phyloP scores from a whole-genome alignment of 2,113 vertebrate genomes.

The Erpornis zantholeuca region DNA sequence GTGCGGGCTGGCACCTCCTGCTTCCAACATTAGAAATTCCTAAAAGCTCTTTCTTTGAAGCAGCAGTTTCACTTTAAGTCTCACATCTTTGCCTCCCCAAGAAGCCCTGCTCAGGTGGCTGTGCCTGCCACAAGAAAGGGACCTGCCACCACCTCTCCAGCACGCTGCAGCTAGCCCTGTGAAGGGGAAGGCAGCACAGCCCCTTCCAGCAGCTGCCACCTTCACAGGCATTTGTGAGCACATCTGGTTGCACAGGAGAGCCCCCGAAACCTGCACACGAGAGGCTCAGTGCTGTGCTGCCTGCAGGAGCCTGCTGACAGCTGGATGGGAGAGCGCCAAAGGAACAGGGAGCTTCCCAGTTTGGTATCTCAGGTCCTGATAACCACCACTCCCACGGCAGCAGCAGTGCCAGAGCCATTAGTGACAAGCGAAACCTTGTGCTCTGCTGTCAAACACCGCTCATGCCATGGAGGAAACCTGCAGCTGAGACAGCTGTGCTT shows the following conservation, averaged over 20 bases:
- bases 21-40: not conserved
- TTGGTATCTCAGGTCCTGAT: not conserved
- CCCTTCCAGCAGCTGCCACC: not conserved
- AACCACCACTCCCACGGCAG: not conserved
- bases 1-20: not conserved
- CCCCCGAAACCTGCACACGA: not conserved
- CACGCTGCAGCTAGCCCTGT: not conserved
- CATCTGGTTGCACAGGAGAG: not conserved
- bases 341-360: not conserved
- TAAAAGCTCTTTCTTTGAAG: not conserved
- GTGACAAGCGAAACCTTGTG: not conserved
- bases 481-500: not conserved
- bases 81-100: not conserved
- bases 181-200: not conserved
- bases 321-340: not conserved
- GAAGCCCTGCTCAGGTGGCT: not conserved
- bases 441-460: not conserved
- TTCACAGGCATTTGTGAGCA: not conserved
- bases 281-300: not conserved
- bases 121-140: not conserved
- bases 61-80: not conserved
- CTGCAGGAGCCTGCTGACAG: not conserved
- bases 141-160: not conserved
- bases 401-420: not conserved
- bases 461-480: fast-evolving